These are phyloP conservation scores for Drosophila colorata DNA, from an alignment of 2,888 invertebrate genomes.

Conservation along the genomic window DNA sequence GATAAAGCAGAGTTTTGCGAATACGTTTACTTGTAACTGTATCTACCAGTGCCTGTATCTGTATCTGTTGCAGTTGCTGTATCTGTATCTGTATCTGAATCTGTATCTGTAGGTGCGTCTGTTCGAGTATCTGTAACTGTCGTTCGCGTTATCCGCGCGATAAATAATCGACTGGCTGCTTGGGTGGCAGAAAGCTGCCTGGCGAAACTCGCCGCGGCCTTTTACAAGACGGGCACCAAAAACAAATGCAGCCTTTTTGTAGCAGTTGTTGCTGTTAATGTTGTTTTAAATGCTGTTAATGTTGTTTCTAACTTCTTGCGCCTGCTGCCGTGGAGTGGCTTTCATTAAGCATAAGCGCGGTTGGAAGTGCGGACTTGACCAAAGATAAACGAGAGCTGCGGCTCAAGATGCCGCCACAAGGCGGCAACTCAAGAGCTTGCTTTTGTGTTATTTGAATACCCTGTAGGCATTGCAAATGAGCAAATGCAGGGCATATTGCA, in stretches of 20 bases:
- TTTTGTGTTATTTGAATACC: constrained; percentile 24
- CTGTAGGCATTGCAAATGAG: background rate
- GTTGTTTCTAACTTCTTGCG: constrained; percentile 25
- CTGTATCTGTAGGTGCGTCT: constrained; percentile 19
- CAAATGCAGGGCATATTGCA: too few species aligned
- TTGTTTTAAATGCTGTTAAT: constrained; percentile 2
- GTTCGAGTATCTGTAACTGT: constrained; percentile 34
- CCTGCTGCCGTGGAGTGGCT: constrained; percentile 8
- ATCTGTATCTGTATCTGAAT: constrained; percentile 3
- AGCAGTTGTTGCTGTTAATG: constrained; percentile 22
- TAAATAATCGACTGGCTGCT: constrained; percentile 55
- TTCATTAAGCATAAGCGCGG: constrained; percentile 36
- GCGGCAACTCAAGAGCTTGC: constrained; percentile 45
- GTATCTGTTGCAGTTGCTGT: constrained; percentile 1
- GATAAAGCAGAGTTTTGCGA: constrained; percentile 9
- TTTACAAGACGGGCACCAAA: background rate
- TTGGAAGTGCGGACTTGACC: constrained; percentile 31
- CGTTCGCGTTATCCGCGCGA: constrained; percentile 49
- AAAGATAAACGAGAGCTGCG: constrained; percentile 34
- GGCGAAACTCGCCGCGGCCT: constrained; percentile 23
- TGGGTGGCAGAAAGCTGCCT: constrained; percentile 44
- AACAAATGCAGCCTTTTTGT: constrained; percentile 31
- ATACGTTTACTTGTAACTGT: background rate
- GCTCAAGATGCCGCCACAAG: constrained; percentile 29
- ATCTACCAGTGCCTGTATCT: constrained; percentile 2